Evolutionary conservation across 1,140 invertebrate genomes (phyloP).

Genomic region (Neodiprion pinetum): DNA sequence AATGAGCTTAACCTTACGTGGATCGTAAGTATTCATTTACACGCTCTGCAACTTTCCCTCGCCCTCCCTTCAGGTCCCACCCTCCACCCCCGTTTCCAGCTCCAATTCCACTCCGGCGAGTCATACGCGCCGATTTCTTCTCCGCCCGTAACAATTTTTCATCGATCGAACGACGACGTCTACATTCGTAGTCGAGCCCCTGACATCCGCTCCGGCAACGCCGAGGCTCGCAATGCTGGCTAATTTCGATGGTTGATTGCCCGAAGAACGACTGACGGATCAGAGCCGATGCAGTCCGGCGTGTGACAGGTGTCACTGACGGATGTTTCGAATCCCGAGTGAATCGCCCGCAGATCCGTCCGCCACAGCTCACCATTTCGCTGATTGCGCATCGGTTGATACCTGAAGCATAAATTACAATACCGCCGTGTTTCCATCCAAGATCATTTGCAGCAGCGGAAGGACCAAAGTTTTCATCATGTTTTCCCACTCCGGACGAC

Average conservation of each 20-base stretch:
- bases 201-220: too few species aligned
- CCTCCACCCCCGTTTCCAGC: slow-evolving; percentile 21
- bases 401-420: slow-evolving; percentile 41
- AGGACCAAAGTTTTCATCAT: slow-evolving; percentile 27
- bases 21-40: slow-evolving; percentile 4
- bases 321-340: slow-evolving; percentile 53
- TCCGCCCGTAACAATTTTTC: too few species aligned
- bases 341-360: slow-evolving; percentile 15
- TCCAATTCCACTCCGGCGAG: too few species aligned
- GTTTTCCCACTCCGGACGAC: background rate
- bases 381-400: slow-evolving; percentile 29
- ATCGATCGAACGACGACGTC: slow-evolving; percentile 31
- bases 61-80: slow-evolving; percentile 7
- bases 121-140: too few species aligned
- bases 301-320: slow-evolving; percentile 52
- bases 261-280: slow-evolving; percentile 12
- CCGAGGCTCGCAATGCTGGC: too few species aligned
- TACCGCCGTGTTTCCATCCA: slow-evolving; percentile 26
- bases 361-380: too few species aligned
- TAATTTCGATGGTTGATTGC: background rate
- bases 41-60: slow-evolving; percentile 8
- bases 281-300: slow-evolving; percentile 50
- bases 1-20: slow-evolving; percentile 7
- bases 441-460: background rate
- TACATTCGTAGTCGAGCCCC: too few species aligned